Base-by-base conservation (phyloP, 2,797 vertebrate species). In the Moxostoma hubbsi region DNA sequence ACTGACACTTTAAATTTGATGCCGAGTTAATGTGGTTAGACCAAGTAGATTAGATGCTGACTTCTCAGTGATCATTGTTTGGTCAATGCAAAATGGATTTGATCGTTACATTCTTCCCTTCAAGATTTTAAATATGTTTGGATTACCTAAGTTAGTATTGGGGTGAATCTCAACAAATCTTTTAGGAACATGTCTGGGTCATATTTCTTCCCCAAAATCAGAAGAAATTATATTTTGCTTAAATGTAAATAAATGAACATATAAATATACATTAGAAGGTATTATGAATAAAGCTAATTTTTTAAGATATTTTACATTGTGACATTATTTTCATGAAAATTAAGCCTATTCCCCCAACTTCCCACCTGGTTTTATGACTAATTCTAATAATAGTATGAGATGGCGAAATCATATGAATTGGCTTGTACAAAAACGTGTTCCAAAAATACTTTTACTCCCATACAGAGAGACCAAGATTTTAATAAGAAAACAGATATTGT, bases 1-100 rank as follows among this genome's bases (percentile, higher is more conserved):
- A 64, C 77, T 77, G 24, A 55, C 78, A 76, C 80, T 59, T 66
- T 81, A 77, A 51, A 69, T 79, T 76, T 75, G 36, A 77, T 46
- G 49, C 61, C 57, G 43, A 53, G 24, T 24, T 2, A 24, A 24
- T 80, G 45, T 76, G 18, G 47, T 55, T 64, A 62, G 71, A 79
- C 49, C 24, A 49, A 12, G 50, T 76, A 36, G 64, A 75, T 43
- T 43, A 55, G 54, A 71, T 57, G 6, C 51, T 49, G 69, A 77
- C 64, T 18, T 69, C n/a, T 47, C 43, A 24, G 1, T 15, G 51
- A n/a, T 75, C 24, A 6, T 71, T 67, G 53, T 24, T 24, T 24
- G 58, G 54, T 61, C 12, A 16, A 55, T 73, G 67, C 2, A 9
- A 73, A 7, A 58, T 73, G 50, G 13, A 24, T 57, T 75, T 2